Conservation (phyloP, 2,888 invertebrate genomes). For the Homarus gammarus region DNA sequence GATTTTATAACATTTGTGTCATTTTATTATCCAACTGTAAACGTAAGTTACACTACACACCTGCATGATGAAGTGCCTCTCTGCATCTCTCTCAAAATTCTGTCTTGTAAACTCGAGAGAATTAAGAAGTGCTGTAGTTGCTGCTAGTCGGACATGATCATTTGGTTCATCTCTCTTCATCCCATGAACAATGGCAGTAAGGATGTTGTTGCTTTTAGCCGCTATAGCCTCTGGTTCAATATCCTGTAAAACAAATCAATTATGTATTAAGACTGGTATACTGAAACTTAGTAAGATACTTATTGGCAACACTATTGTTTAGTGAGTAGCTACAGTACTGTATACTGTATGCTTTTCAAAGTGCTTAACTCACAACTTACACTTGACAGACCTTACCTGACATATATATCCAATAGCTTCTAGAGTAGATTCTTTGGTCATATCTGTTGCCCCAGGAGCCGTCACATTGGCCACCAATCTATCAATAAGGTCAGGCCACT, state of each 20-base stretch:
- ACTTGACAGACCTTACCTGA: conserved; percentile 88
- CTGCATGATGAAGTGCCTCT: conserved; percentile 75
- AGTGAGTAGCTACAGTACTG: too few relatives aligned
- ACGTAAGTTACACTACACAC: too few relatives aligned
- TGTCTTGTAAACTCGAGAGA: conserved; percentile 98
- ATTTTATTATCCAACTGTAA: too few relatives aligned
- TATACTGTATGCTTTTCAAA: background rate
- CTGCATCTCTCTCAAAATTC: conserved; percentile 95
- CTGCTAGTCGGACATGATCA: conserved; percentile 95
- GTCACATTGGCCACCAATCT: conserved; percentile 95
- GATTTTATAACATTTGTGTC: background rate
- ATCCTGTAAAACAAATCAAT: conserved; percentile 74
- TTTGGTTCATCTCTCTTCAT: conserved; percentile 97
- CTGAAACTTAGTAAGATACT: too few relatives aligned
- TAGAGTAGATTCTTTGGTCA: conserved; percentile 96
- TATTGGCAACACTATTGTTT: too few relatives aligned
- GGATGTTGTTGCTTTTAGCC: conserved; percentile 95
- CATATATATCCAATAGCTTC: conserved; percentile 99
- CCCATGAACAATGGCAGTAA: conserved; percentile 99
- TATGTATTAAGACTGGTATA: too few relatives aligned
- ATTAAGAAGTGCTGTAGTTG: conserved; percentile 96
- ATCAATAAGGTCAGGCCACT: conserved; percentile 95
- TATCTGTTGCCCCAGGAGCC: conserved; percentile 88
- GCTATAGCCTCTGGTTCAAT: conserved; percentile 92
- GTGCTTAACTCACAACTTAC: background rate